These are phyloP conservation scores for Drosophila percnosoma DNA, from an alignment of 2,888 invertebrate genomes.

Conservation along the genomic window DNA sequence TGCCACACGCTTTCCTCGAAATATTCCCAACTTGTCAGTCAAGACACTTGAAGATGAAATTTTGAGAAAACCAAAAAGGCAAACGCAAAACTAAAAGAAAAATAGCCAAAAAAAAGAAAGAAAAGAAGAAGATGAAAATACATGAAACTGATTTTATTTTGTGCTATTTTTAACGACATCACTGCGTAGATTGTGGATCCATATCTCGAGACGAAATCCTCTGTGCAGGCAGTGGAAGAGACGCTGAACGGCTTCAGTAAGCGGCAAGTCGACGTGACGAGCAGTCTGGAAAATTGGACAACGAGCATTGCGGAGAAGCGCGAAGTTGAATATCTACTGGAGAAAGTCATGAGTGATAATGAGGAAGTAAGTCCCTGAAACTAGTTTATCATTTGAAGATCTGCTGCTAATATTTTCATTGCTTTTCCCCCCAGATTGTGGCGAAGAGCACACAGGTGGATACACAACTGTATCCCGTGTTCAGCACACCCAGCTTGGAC, in stretches of 20 bases:
- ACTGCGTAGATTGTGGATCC: slow-evolving; percentile 87
- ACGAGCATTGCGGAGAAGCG: slow-evolving; percentile 87
- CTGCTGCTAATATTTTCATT: slow-evolving; percentile 1
- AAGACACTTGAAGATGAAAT: slow-evolving; percentile 62
- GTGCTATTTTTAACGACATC: slow-evolving; percentile 70
- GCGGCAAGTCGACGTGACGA: slow-evolving; percentile 88
- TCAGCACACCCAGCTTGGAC: slow-evolving; percentile 87
- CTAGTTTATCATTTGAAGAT: not conserved
- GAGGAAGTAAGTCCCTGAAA: slow-evolving; percentile 86
- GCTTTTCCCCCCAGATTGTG: slow-evolving; percentile 85
- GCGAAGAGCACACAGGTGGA: slow-evolving; percentile 89
- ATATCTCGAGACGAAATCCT: slow-evolving; percentile 89
- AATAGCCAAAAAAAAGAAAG: slow-evolving; percentile 11
- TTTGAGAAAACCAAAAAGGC: slow-evolving; percentile 51
- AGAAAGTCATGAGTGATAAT: slow-evolving; percentile 88
- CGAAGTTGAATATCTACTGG: slow-evolving; percentile 85
- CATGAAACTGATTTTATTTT: slow-evolving; percentile 70
- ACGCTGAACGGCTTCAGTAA: slow-evolving; percentile 89
- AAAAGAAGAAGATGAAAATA: slow-evolving; percentile 21
- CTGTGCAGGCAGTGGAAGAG: slow-evolving; percentile 88
- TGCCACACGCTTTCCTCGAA: slow-evolving; percentile 63
- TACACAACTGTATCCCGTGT: slow-evolving; percentile 90
- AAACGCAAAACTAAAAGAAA: slow-evolving; percentile 40
- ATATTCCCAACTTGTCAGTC: slow-evolving; percentile 57
- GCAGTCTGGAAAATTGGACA: slow-evolving; percentile 90